Conservation (phyloP, 2,888 invertebrate genomes). For the Petrolisthes cinctipes region DNA sequence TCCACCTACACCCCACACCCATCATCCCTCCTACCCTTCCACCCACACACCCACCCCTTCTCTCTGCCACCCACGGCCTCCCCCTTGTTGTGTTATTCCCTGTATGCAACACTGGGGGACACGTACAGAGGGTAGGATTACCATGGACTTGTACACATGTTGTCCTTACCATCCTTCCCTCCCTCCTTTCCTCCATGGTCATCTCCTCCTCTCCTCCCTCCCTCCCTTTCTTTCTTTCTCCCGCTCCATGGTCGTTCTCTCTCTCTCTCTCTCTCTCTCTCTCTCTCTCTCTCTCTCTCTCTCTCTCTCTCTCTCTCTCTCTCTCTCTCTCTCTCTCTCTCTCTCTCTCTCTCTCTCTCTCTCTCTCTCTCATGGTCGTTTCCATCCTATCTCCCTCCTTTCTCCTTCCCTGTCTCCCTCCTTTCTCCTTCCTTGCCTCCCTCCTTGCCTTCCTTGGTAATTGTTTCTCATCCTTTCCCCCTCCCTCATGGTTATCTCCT, state of each 20-base stretch:
- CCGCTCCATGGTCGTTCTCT: background rate
- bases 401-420: background rate
- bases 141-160: conserved; percentile 3
- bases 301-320: background rate
- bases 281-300: background rate
- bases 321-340: background rate
- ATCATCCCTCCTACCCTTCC: background rate
- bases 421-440: background rate
- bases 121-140: conserved; percentile 6
- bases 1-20: background rate
- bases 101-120: background rate
- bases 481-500: background rate
- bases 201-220: background rate
- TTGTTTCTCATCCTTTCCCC: background rate
- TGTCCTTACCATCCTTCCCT: background rate
- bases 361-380: background rate
- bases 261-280: background rate
- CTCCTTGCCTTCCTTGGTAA: background rate
- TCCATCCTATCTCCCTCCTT: background rate
- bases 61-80: background rate
- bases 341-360: background rate
- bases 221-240: background rate
- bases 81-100: background rate
- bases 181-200: background rate
- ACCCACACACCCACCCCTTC: background rate